A percentile compares a stretch with the other conserved stretches of the same genome.
Conservation (phyloP, 2,113 vertebrate species). For the Triplophysa rosa region DNA sequence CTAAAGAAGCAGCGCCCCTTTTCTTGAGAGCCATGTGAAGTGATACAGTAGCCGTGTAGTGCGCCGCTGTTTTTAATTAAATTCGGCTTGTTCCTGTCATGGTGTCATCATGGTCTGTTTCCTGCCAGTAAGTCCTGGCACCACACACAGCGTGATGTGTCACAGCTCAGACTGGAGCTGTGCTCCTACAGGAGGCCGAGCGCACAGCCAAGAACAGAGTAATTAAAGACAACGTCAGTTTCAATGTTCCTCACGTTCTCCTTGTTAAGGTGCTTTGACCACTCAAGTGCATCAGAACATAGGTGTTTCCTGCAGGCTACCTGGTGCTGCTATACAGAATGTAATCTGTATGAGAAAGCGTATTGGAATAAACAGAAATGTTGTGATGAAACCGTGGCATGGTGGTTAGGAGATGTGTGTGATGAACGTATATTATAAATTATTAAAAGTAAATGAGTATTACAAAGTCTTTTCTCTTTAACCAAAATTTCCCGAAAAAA, state of each 20-base stretch:
- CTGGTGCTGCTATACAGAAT: neutral
- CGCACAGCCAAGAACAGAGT: constrained; percentile 37
- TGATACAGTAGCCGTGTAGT: constrained; percentile 23
- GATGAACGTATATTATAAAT: too few species aligned
- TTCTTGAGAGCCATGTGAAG: neutral
- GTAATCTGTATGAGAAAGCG: neutral
- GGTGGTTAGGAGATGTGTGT: too few species aligned
- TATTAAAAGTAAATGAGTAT: too few species aligned
- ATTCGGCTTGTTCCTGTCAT: constrained; percentile 50
- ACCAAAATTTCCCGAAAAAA: too few species aligned
- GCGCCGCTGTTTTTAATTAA: constrained; percentile 52
- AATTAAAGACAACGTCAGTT: constrained; percentile 45
- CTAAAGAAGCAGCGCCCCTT: neutral
- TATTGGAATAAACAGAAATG: too few species aligned
- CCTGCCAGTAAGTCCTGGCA: constrained; percentile 52
- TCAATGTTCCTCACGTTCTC: constrained; percentile 25
- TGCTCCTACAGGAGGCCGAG: constrained; percentile 17
- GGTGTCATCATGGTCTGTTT: constrained; percentile 47
- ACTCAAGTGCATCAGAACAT: neutral
- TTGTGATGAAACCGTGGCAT: too few species aligned
- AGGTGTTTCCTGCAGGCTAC: neutral
- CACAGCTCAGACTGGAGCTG: constrained; percentile 46
- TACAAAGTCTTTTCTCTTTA: too few species aligned
- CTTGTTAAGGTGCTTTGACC: constrained; percentile 2
- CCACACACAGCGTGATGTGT: constrained; percentile 27